Evolutionary conservation across 2,888 invertebrate species (phyloP).

Genomic region (Rhagophthalmus giganteus): DNA sequence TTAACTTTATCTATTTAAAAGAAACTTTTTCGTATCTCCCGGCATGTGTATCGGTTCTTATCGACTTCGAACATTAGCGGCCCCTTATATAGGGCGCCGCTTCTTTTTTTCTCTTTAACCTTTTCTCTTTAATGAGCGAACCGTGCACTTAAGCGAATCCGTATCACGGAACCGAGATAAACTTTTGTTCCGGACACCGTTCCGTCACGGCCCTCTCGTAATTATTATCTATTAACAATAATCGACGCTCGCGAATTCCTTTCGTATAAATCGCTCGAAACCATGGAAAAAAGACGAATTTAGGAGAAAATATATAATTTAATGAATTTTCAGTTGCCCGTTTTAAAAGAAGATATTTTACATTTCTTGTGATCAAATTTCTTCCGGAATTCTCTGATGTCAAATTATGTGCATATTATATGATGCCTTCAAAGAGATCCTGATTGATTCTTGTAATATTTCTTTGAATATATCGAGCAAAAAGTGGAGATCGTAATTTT

Average conservation of each 20-base stretch:
- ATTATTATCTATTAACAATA: background rate
- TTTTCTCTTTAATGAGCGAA: slow-evolving; percentile 34
- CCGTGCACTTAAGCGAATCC: slow-evolving; percentile 34
- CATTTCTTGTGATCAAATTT: slow-evolving; percentile 21
- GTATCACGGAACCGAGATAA: slow-evolving; percentile 29
- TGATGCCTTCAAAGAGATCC: slow-evolving; percentile 19
- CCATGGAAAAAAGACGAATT: background rate
- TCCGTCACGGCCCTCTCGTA: too few relatives aligned
- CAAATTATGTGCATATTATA: slow-evolving; percentile 24
- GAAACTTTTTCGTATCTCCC: slow-evolving; percentile 2
- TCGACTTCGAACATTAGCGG: slow-evolving; percentile 30
- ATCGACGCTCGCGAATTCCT: background rate
- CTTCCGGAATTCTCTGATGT: slow-evolving; percentile 10
- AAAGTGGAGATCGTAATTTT: too few relatives aligned
- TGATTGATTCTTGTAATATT: slow-evolving; percentile 19
- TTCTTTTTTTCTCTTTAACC: slow-evolving; percentile 30
- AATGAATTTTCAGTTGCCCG: slow-evolving; percentile 3
- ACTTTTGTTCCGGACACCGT: slow-evolving; percentile 30
- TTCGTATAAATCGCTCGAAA: background rate
- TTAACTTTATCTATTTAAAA: background rate
- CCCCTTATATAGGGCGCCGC: slow-evolving; percentile 19
- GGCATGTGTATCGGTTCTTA: slow-evolving; percentile 13
- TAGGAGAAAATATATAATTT: slow-evolving; percentile 1
- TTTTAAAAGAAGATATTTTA: slow-evolving; percentile 12
- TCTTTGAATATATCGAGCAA: background rate